Conservation (phyloP, 1,140 invertebrate species). For the Polypedilum pembai region DNA sequence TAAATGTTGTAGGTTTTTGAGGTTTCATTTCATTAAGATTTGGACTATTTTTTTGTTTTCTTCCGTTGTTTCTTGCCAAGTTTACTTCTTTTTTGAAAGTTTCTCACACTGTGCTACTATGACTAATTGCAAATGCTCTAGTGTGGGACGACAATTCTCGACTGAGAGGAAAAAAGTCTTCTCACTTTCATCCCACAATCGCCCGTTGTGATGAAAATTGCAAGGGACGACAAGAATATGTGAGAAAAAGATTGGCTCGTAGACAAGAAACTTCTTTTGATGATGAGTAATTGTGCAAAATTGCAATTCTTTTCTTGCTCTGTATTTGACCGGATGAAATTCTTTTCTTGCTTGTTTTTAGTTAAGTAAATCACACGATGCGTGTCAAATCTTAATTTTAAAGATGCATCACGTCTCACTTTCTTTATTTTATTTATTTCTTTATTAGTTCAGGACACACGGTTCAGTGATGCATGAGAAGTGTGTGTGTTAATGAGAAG, state of each 20-base stretch:
- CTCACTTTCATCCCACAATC: neutral
- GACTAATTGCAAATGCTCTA: neutral
- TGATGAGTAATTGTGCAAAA: neutral
- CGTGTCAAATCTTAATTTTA: conserved; percentile 4
- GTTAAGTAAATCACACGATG: neutral
- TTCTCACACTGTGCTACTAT: neutral
- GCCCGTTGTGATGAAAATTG: neutral
- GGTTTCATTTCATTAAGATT: too few species aligned
- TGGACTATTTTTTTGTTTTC: neutral
- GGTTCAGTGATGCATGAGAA: neutral
- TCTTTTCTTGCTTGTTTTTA: neutral
- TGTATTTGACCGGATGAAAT: neutral
- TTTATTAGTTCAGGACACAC: conserved; percentile 17
- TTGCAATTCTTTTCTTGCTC: neutral
- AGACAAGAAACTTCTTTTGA: neutral
- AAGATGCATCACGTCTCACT: neutral
- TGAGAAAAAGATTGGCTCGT: neutral
- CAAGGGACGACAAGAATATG: neutral
- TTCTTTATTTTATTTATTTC: neutral
- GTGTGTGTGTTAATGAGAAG: neutral
- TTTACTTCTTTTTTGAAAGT: neutral
- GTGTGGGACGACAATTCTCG: neutral
- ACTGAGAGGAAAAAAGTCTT: neutral
- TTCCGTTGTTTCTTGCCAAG: neutral
- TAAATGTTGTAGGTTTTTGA: too few species aligned